Evolutionary conservation across 2,888 invertebrate genomes (phyloP), one percentile per base, ranked within the genome.

Genomic region (Acronicta psi): DNA sequence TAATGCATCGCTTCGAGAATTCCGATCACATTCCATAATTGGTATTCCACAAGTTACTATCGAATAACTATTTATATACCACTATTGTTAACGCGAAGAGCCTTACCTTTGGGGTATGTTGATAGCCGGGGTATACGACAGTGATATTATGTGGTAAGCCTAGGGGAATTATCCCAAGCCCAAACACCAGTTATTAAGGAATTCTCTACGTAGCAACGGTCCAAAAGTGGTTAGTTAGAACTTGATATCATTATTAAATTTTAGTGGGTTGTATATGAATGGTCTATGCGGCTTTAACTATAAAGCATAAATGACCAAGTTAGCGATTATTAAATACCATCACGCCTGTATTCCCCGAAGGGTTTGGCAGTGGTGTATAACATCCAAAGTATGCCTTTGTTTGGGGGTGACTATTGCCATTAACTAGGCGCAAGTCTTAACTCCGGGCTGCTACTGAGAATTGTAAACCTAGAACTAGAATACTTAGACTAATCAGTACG

Each of bases 11-110:
- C 18, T 41, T 14, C 9, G 34, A 25, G 53, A 63, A 69, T 67
- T 55, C 38, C 47, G 54, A 59, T 60, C 56, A 51, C 59, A 75
- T 77, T 59, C 75, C 64, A 38, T 13, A n/a, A 59, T 68, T 23
- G 70, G 67, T 64, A 77, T 73, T 67, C 57, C 56, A 42, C 56
- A 65, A 76, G 70, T 64, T 45, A 45, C 18, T 37, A 45, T 49
- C 40, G 46, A 55, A 73, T 62, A 75, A 51, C 62, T 64, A 65
- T 57, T 58, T 60, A 25, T 8, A 9, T 25, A 43, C 53, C 51
- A 52, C 40, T 68, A 72, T 52, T 56, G 41, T 46, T 55, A 53
- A 29, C 14, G 57, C 37, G 17, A 29, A 34, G 1, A 34, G n/a
- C 34, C 34, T 13, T 13, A 31, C 31, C 11, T 34, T n/a, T n/a